These are phyloP conservation scores for Pseudolaguvia tuberculata DNA, from an alignment of 2,113 vertebrate species.

Conservation along the genomic window DNA sequence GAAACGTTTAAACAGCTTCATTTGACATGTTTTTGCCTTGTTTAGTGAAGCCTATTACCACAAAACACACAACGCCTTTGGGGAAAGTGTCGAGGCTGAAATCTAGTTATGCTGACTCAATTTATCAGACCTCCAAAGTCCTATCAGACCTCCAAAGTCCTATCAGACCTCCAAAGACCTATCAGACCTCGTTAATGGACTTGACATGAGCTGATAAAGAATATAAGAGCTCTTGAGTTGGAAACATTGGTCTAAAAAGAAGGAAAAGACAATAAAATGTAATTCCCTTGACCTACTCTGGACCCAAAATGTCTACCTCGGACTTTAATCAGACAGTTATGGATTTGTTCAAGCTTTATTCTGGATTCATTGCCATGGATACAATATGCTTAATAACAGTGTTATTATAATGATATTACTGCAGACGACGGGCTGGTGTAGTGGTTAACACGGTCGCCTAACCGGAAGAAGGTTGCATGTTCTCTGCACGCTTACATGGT, in stretches of 20 bases:
- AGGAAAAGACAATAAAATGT: not conserved
- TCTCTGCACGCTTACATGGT: too few species aligned
- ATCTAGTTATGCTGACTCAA: slow-evolving; percentile 2
- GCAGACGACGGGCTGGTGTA: too few species aligned
- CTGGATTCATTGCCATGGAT: too few species aligned
- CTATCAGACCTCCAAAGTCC: not conserved
- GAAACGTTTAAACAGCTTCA: not conserved
- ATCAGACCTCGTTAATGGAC: slow-evolving; percentile 4
- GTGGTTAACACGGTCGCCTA: too few species aligned
- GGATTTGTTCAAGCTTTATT: too few species aligned
- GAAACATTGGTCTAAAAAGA: not conserved
- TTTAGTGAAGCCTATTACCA: not conserved
- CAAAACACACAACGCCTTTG: not conserved
- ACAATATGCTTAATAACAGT: too few species aligned
- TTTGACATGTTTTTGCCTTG: not conserved
- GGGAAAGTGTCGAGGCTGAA: not conserved
- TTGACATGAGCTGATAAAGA: not conserved
- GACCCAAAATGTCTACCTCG: not conserved
- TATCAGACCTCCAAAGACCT: not conserved
- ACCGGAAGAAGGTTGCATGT: too few species aligned
- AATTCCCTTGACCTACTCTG: not conserved
- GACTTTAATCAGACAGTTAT: slow-evolving; percentile 11
- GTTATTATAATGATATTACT: too few species aligned
- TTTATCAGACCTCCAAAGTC: not conserved
- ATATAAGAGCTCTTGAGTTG: not conserved